Evolutionary conservation across 2,888 invertebrate genomes (phyloP).

Genomic region (Conistra vaccinii): DNA sequence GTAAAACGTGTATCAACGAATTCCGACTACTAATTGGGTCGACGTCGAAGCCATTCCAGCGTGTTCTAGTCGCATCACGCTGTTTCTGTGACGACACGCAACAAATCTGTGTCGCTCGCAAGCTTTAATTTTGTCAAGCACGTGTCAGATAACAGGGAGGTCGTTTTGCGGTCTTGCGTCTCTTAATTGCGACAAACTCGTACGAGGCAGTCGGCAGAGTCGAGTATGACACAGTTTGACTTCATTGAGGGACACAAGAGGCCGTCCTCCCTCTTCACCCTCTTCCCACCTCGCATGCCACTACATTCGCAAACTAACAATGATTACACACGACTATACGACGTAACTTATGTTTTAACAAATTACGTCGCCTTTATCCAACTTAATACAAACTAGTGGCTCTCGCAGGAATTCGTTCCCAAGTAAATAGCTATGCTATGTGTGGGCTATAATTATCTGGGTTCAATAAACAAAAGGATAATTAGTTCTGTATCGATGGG

Average conservation of each 20-base stretch:
- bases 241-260: slow-evolving; percentile 57
- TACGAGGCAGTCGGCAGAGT: slow-evolving; percentile 53
- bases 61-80: slow-evolving; percentile 22
- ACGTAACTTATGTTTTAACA: slow-evolving; percentile 59
- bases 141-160: slow-evolving; percentile 50
- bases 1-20: slow-evolving; percentile 45
- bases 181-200: slow-evolving; percentile 65
- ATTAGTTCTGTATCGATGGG: slow-evolving; percentile 15
- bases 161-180: slow-evolving; percentile 57
- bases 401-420: slow-evolving; percentile 52
- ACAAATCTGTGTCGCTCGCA: slow-evolving; percentile 50
- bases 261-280: slow-evolving; percentile 42
- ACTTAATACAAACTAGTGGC: slow-evolving; percentile 55
- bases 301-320: slow-evolving; percentile 62
- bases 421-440: slow-evolving; percentile 31
- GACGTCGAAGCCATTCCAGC: slow-evolving; percentile 31
- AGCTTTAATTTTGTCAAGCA: slow-evolving; percentile 59
- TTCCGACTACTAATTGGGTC: slow-evolving; percentile 39
- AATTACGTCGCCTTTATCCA: slow-evolving; percentile 53
- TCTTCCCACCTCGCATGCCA: slow-evolving; percentile 30
- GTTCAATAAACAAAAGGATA: slow-evolving; percentile 26
- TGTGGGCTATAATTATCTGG: slow-evolving; percentile 11
- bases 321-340: slow-evolving; percentile 54
- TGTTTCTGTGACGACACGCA: slow-evolving; percentile 32
- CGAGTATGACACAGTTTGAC: slow-evolving; percentile 64